A percentile compares a stretch with the other conserved stretches of the same genome.
Evolutionary conservation across 2,113 vertebrate species (phyloP).

Genomic region (Rhagologus leucostigma): DNA sequence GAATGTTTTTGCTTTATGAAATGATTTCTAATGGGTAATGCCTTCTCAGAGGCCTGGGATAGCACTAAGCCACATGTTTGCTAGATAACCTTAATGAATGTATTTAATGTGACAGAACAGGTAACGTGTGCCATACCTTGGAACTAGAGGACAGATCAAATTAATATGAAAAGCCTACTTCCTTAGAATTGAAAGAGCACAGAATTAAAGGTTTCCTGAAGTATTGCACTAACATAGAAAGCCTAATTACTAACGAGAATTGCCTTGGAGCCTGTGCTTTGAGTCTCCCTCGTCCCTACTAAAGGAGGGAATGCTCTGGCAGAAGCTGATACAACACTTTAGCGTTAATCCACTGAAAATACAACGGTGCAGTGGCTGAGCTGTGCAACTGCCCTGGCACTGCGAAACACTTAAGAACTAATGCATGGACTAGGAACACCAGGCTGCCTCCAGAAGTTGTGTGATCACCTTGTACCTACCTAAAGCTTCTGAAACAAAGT

Average conservation of each 20-base stretch:
- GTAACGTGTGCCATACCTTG: slow-evolving; percentile 20
- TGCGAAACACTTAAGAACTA: background rate
- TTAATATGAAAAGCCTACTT: background rate
- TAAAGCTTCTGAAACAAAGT: background rate
- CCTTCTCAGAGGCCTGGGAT: slow-evolving; percentile 44
- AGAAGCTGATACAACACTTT: background rate
- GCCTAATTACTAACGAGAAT: slow-evolving; percentile 21
- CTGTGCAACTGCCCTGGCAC: background rate
- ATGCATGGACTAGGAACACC: background rate
- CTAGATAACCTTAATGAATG: slow-evolving; percentile 53
- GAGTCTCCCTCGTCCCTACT: background rate
- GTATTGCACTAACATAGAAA: slow-evolving; percentile 44
- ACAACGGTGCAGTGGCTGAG: background rate
- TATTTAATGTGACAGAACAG: slow-evolving; percentile 43
- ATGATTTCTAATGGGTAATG: slow-evolving; percentile 33
- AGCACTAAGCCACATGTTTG: slow-evolving; percentile 5
- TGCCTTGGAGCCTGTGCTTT: background rate
- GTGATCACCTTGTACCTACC: background rate
- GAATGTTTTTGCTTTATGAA: slow-evolving; percentile 68
- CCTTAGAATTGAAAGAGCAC: slow-evolving; percentile 37
- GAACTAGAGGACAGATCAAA: background rate
- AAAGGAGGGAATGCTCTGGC: background rate
- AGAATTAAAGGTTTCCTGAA: slow-evolving; percentile 8
- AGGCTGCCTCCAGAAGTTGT: background rate
- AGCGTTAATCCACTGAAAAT: background rate